phyloP scores from a whole-genome alignment of 2,888 invertebrate genomes.

The Autographa gamma region DNA sequence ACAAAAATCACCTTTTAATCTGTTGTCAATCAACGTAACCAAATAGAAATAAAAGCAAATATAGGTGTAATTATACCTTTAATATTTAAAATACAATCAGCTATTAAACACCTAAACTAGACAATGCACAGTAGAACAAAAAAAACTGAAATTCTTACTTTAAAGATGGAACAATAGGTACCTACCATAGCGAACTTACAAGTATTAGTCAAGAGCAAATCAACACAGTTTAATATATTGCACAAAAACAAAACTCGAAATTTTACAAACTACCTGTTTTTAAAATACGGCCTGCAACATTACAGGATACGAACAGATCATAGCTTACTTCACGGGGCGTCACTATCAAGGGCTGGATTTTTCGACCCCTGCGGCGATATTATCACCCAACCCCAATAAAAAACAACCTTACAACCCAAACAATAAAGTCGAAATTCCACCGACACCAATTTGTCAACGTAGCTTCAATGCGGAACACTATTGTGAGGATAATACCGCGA shows the following conservation, averaged over 20 bases:
- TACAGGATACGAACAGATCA: conserved; percentile 85
- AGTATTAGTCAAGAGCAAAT: too few relatives aligned
- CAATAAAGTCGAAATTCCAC: conserved; percentile 65
- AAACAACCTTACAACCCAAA: conserved; percentile 64
- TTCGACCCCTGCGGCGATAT: conserved; percentile 85
- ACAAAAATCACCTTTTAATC: too few relatives aligned
- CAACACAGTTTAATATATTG: not conserved
- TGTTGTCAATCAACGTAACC: too few relatives aligned
- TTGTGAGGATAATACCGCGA: conserved; percentile 87
- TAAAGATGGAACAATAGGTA: too few relatives aligned
- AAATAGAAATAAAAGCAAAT: too few relatives aligned
- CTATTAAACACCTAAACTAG: too few relatives aligned
- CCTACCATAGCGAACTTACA: too few relatives aligned
- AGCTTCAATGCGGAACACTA: conserved; percentile 86
- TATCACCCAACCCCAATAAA: conserved; percentile 65
- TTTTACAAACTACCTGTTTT: conserved; percentile 19
- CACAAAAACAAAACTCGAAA: not conserved
- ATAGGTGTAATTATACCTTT: too few relatives aligned
- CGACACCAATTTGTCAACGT: conserved; percentile 77
- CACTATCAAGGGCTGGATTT: conserved; percentile 85
- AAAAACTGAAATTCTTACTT: too few relatives aligned
- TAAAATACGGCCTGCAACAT: conserved; percentile 65
- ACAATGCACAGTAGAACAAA: too few relatives aligned
- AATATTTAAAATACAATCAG: too few relatives aligned
- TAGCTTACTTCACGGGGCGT: conserved; percentile 88